These are phyloP conservation scores for Loxodonta africana DNA, from an alignment of 2,113 vertebrate genomes.

Conservation along the genomic window DNA sequence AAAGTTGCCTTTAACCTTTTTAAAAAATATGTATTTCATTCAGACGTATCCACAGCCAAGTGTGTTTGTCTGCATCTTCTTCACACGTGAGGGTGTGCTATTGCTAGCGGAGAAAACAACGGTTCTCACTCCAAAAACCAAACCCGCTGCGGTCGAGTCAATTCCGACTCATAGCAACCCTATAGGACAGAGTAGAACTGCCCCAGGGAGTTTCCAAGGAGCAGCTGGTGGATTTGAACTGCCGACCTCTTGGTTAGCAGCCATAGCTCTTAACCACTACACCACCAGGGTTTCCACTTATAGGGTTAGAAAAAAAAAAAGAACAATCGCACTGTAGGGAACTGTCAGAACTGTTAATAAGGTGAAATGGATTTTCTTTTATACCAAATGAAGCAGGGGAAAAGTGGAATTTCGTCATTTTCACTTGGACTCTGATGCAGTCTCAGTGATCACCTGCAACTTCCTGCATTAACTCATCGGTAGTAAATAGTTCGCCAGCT, in stretches of 20 bases:
- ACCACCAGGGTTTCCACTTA: not conserved
- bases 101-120: not conserved
- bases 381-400: not conserved
- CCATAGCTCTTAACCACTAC: no score
- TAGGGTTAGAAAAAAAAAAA: not conserved
- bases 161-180: no score
- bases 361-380: slow-evolving; percentile 49
- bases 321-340: not conserved
- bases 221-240: no score
- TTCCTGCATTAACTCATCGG: not conserved
- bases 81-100: not conserved
- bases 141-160: no score
- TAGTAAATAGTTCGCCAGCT: slow-evolving; percentile 16
- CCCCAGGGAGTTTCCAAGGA: no score
- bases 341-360: slow-evolving; percentile 55
- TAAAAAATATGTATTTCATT: not conserved
- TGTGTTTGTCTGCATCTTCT: not conserved
- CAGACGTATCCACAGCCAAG: not conserved
- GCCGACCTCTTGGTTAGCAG: no score
- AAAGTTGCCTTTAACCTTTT: slow-evolving; percentile 40
- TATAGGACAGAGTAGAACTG: no score
- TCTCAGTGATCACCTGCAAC: not conserved
- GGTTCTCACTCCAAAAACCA: not conserved
- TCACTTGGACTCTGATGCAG: slow-evolving; percentile 17
- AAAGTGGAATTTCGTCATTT: slow-evolving; percentile 60